Percentiles rank a stretch among this genome's conserved stretches.
phyloP scores from a whole-genome alignment of 2,888 invertebrate genomes.

The Sceliomorpha sp. region DNA sequence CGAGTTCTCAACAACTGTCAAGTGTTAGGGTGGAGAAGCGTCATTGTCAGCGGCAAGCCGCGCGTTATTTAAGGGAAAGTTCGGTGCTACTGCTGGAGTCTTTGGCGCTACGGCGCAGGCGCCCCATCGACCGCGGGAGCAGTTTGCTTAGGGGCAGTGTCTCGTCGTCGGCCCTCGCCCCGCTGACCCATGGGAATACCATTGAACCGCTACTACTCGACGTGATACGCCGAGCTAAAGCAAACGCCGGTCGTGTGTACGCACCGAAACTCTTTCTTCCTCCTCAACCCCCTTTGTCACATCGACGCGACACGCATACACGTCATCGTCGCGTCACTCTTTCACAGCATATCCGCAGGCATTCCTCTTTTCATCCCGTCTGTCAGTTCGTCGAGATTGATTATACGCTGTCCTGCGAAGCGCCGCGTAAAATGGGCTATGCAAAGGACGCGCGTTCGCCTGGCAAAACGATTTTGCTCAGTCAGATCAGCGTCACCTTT shows the following conservation, averaged over 20 bases:
- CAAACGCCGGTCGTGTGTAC: slow-evolving; percentile 36
- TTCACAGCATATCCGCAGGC: slow-evolving; percentile 24
- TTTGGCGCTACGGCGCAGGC: slow-evolving; percentile 47
- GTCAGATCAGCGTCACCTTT: too few relatives aligned
- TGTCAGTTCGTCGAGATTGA: slow-evolving; percentile 42
- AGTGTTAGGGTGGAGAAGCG: slow-evolving; percentile 41
- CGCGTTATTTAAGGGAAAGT: slow-evolving; percentile 39
- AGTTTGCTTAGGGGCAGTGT: slow-evolving; percentile 52
- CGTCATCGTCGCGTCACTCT: slow-evolving; percentile 7
- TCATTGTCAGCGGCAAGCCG: slow-evolving; percentile 34
- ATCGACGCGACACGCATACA: slow-evolving; percentile 1
- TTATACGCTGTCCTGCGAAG: slow-evolving; percentile 31
- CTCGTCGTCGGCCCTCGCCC: slow-evolving; percentile 26
- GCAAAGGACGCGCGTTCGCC: slow-evolving; percentile 20
- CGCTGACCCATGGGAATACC: slow-evolving; percentile 30
- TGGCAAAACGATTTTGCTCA: slow-evolving; percentile 29
- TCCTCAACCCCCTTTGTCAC: background rate
- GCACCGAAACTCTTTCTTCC: slow-evolving; percentile 26
- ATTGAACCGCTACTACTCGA: slow-evolving; percentile 38
- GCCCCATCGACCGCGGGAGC: slow-evolving; percentile 52
- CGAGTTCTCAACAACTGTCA: slow-evolving; percentile 22
- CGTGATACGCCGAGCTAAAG: slow-evolving; percentile 43
- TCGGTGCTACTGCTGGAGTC: slow-evolving; percentile 43
- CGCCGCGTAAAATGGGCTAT: slow-evolving; percentile 14
- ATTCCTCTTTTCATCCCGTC: slow-evolving; percentile 28